Base-by-base conservation (phyloP, 2,888 invertebrate genomes). In the Nebria salina region DNA sequence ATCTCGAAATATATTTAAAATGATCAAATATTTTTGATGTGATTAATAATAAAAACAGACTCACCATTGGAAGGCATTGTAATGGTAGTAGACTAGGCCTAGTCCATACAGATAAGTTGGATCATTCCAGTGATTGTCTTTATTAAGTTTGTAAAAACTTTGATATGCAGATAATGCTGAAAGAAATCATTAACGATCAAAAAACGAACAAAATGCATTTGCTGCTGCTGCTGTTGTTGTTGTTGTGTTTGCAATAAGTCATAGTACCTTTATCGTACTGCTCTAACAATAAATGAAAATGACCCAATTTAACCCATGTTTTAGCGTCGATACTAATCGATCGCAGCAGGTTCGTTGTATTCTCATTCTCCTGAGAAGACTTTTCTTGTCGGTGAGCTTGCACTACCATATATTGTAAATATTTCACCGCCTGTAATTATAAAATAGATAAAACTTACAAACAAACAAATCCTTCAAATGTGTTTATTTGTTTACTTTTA, bases 161-260 rank as follows among this genome's bases (percentile, higher is more conserved):
- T 99, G 98, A 90, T 99, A 99, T 2, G 99, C 98, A 25, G 98
- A 98, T 90, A 98, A 92, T 5, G 99, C 98, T 98, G 90, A 74
- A 92, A 92, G 86, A 84, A 54, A 85, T 20, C 20, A 20, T 20
- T 0, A 86, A 41, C 25, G 43, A 43, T 43, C 6, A 34, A 65
- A 64, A 76, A 76, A 76, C 11, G 65, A 83, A 82, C 76, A 92
- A 87, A 20, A 20, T 20, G 20, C 20, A 20, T 20, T 20, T 20
- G 20, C 20, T 1, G 20, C 20, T 20, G 20, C 20, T 20, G 20
- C 26, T 68, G 20, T 68, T 26, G 20, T 68, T 68, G 20, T 20
- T 20, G 20, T 20, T 20, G 20, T 20, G 20, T 20, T 20, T 20
- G 20, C 20, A 20, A 20, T 77, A 72, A 72, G 68, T 65, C 20